phyloP scores from a whole-genome alignment of 2,113 vertebrate genomes.

The Azemiops feae region DNA sequence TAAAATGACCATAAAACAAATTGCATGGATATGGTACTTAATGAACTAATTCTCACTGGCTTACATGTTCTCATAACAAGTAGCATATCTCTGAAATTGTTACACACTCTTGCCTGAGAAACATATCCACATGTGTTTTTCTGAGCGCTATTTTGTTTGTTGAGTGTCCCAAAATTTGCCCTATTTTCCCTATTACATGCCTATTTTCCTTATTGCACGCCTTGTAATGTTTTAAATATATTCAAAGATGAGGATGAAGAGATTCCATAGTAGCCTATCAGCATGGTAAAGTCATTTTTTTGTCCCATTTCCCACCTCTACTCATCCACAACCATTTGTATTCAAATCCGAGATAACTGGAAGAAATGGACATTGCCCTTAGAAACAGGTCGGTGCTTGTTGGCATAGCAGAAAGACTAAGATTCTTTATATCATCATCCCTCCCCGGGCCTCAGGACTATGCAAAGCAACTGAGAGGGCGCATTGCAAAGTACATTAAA shows the following conservation, averaged over 20 bases:
- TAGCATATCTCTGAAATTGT: not conserved
- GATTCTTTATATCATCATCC: not conserved
- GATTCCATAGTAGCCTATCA: not conserved
- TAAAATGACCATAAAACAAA: slow-evolving; percentile 39
- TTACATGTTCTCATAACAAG: not conserved
- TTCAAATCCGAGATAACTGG: not conserved
- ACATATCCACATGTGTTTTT: not conserved
- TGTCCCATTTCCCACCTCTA: not conserved
- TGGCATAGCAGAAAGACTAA: not conserved
- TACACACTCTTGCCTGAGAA: not conserved
- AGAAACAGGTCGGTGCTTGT: not conserved
- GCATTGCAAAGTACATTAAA: not conserved
- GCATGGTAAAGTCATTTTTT: not conserved
- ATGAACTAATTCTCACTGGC: not conserved
- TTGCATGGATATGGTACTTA: slow-evolving; percentile 23
- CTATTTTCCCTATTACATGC: not conserved
- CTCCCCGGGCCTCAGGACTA: not conserved
- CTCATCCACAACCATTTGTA: not conserved
- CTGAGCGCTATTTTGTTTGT: not conserved
- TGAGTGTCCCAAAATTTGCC: not conserved
- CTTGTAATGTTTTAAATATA: not conserved
- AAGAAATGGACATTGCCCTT: not conserved
- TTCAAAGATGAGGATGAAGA: not conserved
- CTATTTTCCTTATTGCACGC: not conserved
- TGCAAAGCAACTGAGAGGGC: not conserved